Conservation (phyloP, 2,113 vertebrate species). For the Climacteris rufus region DNA sequence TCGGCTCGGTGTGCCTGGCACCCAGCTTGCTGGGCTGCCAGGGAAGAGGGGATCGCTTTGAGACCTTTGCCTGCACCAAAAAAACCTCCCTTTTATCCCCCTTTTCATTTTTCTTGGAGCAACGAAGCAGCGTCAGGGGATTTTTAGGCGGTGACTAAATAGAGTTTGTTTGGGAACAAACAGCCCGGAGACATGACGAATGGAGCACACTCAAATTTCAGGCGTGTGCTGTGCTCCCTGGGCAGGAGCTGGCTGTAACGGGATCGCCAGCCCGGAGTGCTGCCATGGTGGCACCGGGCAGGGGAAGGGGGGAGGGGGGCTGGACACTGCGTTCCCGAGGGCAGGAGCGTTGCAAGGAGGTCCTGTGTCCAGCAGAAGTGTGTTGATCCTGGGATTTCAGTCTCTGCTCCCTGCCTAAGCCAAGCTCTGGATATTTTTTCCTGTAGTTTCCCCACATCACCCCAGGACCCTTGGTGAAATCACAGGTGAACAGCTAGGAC, state of each 20-base stretch:
- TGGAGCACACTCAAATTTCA: slow-evolving; percentile 55
- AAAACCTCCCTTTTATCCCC: background rate
- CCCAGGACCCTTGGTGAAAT: background rate
- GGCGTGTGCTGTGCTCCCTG: background rate
- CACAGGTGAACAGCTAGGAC: accelerated
- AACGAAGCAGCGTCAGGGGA: background rate
- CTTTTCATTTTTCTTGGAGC: slow-evolving; percentile 12
- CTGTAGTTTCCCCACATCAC: background rate
- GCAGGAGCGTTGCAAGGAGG: background rate
- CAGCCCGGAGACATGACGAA: slow-evolving; percentile 22
- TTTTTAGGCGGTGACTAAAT: slow-evolving; percentile 47
- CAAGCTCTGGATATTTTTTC: background rate
- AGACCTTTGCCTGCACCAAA: background rate
- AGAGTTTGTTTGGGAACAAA: slow-evolving; percentile 56
- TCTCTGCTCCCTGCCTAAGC: background rate
- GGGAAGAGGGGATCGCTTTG: background rate
- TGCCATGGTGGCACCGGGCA: background rate
- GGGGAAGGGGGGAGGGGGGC: background rate
- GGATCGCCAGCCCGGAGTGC: background rate
- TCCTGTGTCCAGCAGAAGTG: background rate
- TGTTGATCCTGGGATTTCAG: background rate
- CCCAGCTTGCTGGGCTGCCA: background rate
- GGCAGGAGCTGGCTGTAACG: background rate
- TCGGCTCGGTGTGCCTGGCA: accelerated
- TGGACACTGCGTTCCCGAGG: background rate